A percentile compares a stretch with the other conserved stretches of the same genome.
phyloP scores from a whole-genome alignment of 30 jellyfish, hydroid and myxozoan genomes.

The Turritopsis dohrnii region DNA sequence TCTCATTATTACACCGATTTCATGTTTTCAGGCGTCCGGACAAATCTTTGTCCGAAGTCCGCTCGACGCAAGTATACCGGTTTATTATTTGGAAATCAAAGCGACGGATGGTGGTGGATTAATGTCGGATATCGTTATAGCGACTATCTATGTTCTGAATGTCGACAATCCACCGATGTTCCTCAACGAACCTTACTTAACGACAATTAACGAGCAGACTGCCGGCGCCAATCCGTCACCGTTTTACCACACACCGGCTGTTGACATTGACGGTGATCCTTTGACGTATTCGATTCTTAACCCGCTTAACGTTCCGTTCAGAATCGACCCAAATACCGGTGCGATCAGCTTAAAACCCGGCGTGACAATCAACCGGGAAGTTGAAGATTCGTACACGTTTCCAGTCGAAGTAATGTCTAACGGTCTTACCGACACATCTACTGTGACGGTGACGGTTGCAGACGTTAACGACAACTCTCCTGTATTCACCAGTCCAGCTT shows the following conservation, averaged over 20 bases:
- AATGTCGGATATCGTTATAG: neutral
- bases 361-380: slow-evolving; percentile 32
- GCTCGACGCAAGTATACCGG: neutral
- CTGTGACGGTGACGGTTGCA: neutral
- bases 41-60: neutral
- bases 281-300: neutral
- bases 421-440: slow-evolving; percentile 5
- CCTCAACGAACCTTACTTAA: neutral
- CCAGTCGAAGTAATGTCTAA: slow-evolving; percentile 36
- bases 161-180: neutral
- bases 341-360: neutral
- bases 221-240: neutral
- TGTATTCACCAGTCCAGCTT: neutral
- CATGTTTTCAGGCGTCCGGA: neutral
- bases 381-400: slow-evolving; percentile 17
- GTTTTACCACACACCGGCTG: neutral
- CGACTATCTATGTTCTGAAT: neutral
- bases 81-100: neutral
- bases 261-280: neutral
- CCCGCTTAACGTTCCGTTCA: neutral
- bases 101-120: neutral
- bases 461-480: neutral
- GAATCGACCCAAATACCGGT: neutral
- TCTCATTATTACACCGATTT: too few relatives aligned
- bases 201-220: neutral